Conservation (phyloP, 2,797 vertebrate genomes). For the Acanthis flammea region DNA sequence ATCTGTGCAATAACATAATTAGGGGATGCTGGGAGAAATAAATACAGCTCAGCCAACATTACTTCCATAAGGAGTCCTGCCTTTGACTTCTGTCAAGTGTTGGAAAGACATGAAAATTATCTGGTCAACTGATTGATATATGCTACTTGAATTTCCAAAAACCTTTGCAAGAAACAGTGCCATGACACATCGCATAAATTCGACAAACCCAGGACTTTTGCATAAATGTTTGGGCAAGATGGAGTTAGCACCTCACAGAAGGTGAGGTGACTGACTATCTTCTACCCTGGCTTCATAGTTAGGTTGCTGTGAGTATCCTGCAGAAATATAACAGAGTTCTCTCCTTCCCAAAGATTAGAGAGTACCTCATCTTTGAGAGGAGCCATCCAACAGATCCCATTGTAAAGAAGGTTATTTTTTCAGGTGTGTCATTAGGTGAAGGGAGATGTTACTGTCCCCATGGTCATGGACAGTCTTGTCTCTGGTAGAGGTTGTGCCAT, state of each 20-base stretch:
- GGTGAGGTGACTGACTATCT: not conserved
- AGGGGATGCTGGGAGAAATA: not conserved
- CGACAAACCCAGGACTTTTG: not conserved
- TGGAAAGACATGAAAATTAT: not conserved
- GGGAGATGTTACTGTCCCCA: fast-evolving
- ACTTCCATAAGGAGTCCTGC: not conserved
- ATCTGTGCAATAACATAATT: not conserved
- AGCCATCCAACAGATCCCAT: not conserved
- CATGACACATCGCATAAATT: not conserved
- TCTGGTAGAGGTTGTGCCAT: not conserved
- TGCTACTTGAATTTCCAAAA: not conserved
- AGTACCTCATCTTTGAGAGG: not conserved
- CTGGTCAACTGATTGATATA: not conserved
- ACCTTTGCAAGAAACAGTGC: not conserved
- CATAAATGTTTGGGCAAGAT: not conserved
- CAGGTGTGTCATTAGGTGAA: not conserved
- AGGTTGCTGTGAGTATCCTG: not conserved
- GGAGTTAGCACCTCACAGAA: not conserved
- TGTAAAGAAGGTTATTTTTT: not conserved
- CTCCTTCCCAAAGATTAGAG: not conserved
- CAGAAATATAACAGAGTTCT: not conserved
- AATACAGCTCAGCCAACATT: not conserved
- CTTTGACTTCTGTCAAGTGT: not conserved
- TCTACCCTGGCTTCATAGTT: not conserved
- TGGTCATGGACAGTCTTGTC: not conserved